Evolutionary conservation across 1,140 invertebrate species (phyloP).

Genomic region (Bombyx mandarina): DNA sequence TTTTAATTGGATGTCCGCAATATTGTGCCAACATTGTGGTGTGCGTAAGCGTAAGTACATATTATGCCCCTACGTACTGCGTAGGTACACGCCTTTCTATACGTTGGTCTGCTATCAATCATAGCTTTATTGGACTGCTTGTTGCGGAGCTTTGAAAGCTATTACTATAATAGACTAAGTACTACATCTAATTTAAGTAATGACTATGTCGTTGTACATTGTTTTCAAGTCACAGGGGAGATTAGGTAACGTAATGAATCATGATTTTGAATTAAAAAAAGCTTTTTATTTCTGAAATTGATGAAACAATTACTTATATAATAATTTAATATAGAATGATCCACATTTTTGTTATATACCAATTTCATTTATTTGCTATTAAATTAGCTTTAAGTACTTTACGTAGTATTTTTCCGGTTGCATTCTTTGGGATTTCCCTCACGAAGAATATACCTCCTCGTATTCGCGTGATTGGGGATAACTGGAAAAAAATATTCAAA

Average conservation of each 20-base stretch:
- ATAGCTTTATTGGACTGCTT: slow-evolving; percentile 10
- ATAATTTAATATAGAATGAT: no score
- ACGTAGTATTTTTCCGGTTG: slow-evolving; percentile 77
- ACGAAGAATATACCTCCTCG: slow-evolving; percentile 78
- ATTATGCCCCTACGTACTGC: slow-evolving; percentile 14
- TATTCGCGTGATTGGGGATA: slow-evolving; percentile 70
- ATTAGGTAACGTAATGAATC: no score
- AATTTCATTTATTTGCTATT: no score
- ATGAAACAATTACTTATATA: no score
- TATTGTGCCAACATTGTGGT: slow-evolving; percentile 2
- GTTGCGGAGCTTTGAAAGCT: no score
- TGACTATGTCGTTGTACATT: no score
- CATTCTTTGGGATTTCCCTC: slow-evolving; percentile 76
- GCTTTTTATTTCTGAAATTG: no score
- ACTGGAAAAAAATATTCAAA: slow-evolving; percentile 14
- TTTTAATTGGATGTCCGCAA: slow-evolving; percentile 42
- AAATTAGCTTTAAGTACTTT: slow-evolving; percentile 8
- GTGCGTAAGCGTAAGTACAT: slow-evolving; percentile 5
- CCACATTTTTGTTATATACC: no score
- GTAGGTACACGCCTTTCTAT: neutral
- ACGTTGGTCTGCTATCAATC: slow-evolving; percentile 24
- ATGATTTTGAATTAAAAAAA: no score
- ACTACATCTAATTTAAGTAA: no score
- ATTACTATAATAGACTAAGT: no score
- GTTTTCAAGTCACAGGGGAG: no score